Evolutionary conservation across 2,113 vertebrate genomes (phyloP), one percentile per base, ranked within the genome.

Genomic region (Anarhynchus alexandrinus): DNA sequence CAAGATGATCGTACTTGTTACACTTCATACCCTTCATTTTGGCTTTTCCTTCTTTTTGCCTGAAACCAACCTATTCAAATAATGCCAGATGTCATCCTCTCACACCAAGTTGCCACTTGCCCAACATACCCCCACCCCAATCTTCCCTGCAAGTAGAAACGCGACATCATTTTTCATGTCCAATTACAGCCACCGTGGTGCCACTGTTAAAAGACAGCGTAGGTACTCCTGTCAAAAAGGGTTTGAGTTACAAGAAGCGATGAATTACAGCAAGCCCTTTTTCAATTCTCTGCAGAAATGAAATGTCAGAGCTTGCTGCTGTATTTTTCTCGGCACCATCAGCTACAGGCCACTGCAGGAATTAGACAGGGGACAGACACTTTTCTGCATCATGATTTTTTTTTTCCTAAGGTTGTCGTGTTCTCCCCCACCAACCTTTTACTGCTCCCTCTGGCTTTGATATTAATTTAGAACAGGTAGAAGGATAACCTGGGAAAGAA

Each of bases 241-340:
- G 96, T 97, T 96, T 96, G 97, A 97, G 95, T 97, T 97, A 97
- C 97, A 97, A 97, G 97, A 97, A 97, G 94, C 94, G 30, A 97
- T 97, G 97, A 97, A 97, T 97, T 97, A 97, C 95, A 95, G 97
- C 96, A 97, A 97, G 95, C 86, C 95, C 94, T 96, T 97, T 97
- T 97, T 94, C 97, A 98, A 97, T 97, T 97, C 97, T 98, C 97
- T 51, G 73, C 94, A 97, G 97, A 97, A 97, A 97, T 96, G 96
- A 98, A 98, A 97, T 97, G 97, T 97, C 97, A 97, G 97, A 95
- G 86, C 94, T 95, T 94, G 94, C 96, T 94, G 94, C 93, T 98
- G 95, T 95, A 92, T 96, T 97, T 97, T 97, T 96, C 95, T 95
- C 96, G 93, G 96, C 91, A 96, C 88, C 96, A 95, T 97, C 97